Percentiles rank a stretch among this genome's conserved stretches.
Conservation (phyloP, 2,113 vertebrate genomes). For the Planiliza haematocheilus region DNA sequence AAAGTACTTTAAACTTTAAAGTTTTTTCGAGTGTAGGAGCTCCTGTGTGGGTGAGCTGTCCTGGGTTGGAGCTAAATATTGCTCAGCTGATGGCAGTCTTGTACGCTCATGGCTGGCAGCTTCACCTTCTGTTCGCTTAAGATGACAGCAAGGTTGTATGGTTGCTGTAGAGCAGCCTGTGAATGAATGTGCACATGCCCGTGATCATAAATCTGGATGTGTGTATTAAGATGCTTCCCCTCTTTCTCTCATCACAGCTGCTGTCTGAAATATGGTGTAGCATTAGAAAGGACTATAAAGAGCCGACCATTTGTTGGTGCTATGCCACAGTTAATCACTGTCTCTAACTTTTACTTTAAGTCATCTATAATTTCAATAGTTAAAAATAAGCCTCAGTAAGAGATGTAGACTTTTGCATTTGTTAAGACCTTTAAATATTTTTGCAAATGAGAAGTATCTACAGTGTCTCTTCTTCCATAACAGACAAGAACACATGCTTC, state of each 20-base stretch:
- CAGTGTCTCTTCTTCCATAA: slow-evolving; percentile 20
- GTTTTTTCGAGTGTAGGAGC: background rate
- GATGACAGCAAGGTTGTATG: slow-evolving; percentile 27
- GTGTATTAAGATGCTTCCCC: slow-evolving; percentile 14
- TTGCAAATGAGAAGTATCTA: background rate
- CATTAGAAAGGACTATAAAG: slow-evolving; percentile 2
- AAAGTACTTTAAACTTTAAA: background rate
- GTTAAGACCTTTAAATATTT: background rate
- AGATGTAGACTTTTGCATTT: no score
- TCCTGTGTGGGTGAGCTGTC: slow-evolving; percentile 29
- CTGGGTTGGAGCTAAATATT: slow-evolving; percentile 27
- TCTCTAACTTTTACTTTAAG: no score
- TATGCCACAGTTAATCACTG: slow-evolving; percentile 19
- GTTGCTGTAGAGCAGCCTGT: slow-evolving; percentile 20
- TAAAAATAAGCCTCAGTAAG: no score
- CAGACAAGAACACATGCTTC: background rate
- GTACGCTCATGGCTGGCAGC: slow-evolving; percentile 13
- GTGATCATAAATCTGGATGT: slow-evolving; percentile 8
- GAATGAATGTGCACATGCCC: slow-evolving; percentile 31
- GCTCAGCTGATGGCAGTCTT: slow-evolving; percentile 45
- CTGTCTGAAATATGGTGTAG: slow-evolving; percentile 18
- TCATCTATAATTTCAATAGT: no score
- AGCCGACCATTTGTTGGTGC: slow-evolving; percentile 13
- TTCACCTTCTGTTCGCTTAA: slow-evolving; percentile 53
- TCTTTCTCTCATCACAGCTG: slow-evolving; percentile 20